These are phyloP conservation scores for Sebastes itinus DNA, from an alignment of 2,797 vertebrate genomes.

Conservation along the genomic window DNA sequence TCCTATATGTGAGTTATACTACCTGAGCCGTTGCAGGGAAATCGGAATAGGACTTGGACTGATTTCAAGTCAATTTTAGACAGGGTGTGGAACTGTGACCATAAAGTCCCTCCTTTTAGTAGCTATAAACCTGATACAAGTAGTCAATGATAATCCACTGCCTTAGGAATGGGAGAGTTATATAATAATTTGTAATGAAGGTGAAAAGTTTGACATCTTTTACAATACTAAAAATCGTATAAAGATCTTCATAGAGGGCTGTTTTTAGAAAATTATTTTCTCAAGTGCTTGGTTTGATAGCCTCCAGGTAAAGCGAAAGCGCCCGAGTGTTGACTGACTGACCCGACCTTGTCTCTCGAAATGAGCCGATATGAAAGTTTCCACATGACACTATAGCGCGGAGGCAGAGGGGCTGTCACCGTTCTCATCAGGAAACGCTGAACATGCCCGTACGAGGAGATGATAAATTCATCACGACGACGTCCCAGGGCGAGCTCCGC, in stretches of 20 bases:
- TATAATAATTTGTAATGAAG: background rate
- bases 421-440: constrained; percentile 48
- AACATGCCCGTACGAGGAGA: constrained; percentile 47
- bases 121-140: constrained; percentile 1
- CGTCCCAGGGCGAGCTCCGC: constrained; percentile 56
- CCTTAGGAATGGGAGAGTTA: background rate
- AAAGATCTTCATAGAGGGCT: background rate
- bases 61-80: constrained; percentile 21
- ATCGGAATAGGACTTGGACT: constrained; percentile 16
- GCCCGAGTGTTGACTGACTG: constrained; percentile 26
- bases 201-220: background rate
- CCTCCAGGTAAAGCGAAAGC: constrained; percentile 28
- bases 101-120: constrained; percentile 11
- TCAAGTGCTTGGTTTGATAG: constrained; percentile 7
- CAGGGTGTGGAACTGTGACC: background rate
- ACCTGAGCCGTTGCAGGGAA: background rate
- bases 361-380: constrained; percentile 45
- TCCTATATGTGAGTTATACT: background rate
- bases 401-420: constrained; percentile 56
- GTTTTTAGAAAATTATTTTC: background rate
- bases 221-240: background rate
- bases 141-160: background rate
- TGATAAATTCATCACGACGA: constrained; percentile 75
- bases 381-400: constrained; percentile 25
- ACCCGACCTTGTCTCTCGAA: constrained; percentile 56